Conservation (phyloP, 2,797 vertebrate species). For the Syngnathus rostellatus region DNA sequence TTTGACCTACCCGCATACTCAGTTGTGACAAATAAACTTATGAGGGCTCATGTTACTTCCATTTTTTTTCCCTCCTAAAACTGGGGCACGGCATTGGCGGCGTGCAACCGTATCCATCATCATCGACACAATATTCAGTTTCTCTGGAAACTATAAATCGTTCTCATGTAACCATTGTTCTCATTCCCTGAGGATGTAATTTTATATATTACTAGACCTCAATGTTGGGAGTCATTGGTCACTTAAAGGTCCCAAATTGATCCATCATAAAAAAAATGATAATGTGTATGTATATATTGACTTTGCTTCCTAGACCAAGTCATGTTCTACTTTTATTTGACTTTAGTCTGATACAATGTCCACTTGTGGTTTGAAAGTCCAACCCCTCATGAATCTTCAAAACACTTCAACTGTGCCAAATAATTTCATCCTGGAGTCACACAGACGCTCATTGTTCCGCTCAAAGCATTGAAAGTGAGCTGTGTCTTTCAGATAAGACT, state of each 20-base stretch:
- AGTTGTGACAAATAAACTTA: conserved; percentile 19
- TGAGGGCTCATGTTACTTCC: neutral
- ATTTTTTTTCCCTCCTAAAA: conserved; percentile 31
- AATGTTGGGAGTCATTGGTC: conserved; percentile 13
- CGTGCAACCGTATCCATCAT: conserved; percentile 40
- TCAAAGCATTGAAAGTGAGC: conserved; percentile 42
- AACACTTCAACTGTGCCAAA: conserved; percentile 25
- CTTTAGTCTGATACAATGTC: neutral
- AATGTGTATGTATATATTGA: neutral
- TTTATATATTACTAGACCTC: neutral
- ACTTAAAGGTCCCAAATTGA: conserved; percentile 1
- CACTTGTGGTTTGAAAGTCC: neutral
- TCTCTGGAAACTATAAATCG: conserved; percentile 37
- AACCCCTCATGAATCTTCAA: conserved; percentile 16
- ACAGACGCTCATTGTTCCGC: conserved; percentile 51
- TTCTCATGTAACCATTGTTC: conserved; percentile 43
- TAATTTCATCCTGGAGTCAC: conserved; percentile 23
- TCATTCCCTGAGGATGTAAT: conserved; percentile 25
- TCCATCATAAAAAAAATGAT: no score
- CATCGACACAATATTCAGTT: conserved; percentile 39
- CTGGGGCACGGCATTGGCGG: conserved; percentile 34
- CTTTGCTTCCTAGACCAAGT: neutral
- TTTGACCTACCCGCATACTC: conserved; percentile 18
- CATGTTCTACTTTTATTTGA: neutral
- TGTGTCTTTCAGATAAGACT: conserved; percentile 29